Percentiles rank a stretch among this genome's conserved stretches.
Conservation (phyloP, 2,888 invertebrate genomes). For the Unio pictorum region DNA sequence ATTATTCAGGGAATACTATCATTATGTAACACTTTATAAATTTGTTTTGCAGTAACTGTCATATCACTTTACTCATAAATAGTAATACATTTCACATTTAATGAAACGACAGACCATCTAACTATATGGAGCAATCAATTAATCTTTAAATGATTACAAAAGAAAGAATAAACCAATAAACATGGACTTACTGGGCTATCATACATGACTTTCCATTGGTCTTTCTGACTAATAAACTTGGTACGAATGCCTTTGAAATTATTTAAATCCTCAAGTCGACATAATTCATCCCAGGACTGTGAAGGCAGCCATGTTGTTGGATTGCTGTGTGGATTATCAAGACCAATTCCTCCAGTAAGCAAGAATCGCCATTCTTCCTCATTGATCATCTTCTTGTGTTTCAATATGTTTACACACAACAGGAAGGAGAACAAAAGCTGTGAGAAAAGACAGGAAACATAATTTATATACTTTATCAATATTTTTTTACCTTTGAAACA, state of each 20-base stretch:
- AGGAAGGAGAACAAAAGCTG: constrained; percentile 73
- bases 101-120: no score
- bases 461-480: background rate
- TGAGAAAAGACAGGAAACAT: constrained; percentile 12
- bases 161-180: background rate
- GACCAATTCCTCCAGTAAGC: constrained; percentile 86
- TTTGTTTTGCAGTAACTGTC: no score
- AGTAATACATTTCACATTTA: no score
- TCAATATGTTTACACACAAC: constrained; percentile 72
- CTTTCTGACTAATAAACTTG: constrained; percentile 67
- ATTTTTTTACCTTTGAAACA: no score
- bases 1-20: no score
- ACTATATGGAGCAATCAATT: no score
- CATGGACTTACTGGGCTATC: constrained; percentile 75
- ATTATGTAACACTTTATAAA: no score
- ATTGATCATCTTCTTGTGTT: constrained; percentile 68
- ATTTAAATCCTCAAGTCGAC: constrained; percentile 68
- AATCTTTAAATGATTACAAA: no score
- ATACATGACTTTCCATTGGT: constrained; percentile 79
- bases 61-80: no score
- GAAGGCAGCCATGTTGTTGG: constrained; percentile 86
- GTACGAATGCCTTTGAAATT: constrained; percentile 67
- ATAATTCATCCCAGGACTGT: constrained; percentile 78
- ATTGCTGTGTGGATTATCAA: constrained; percentile 84
- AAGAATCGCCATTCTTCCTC: constrained; percentile 88